Evolutionary conservation across 2,113 vertebrate genomes (phyloP).

Genomic region (Stigmatopora argus): DNA sequence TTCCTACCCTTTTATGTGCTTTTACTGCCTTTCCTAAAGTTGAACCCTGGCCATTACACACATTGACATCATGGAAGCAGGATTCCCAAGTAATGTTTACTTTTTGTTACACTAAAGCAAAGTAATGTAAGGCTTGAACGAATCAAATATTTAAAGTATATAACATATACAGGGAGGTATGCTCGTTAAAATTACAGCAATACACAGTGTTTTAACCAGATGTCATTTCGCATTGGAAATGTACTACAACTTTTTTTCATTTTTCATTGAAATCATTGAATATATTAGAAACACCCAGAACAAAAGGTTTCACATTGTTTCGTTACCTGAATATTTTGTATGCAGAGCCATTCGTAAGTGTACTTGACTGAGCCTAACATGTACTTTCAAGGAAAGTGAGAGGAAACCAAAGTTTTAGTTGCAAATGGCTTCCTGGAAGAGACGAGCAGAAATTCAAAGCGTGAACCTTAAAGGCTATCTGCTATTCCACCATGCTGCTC

Average conservation of each 20-base stretch:
- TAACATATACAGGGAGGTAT: not conserved
- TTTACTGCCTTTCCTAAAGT: conserved; percentile 17
- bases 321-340: too few species aligned
- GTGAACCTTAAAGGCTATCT: not conserved
- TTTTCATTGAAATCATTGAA: not conserved
- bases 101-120: conserved; percentile 2
- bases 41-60: conserved; percentile 20
- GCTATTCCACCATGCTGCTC: not conserved
- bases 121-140: not conserved
- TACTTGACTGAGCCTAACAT: not conserved
- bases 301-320: too few species aligned
- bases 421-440: not conserved
- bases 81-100: conserved; percentile 5
- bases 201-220: not conserved
- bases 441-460: not conserved
- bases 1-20: conserved; percentile 12
- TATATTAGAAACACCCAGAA: not conserved
- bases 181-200: not conserved
- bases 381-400: not conserved
- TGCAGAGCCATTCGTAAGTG: too few species aligned
- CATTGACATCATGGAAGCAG: conserved; percentile 11
- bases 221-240: not conserved
- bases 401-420: not conserved
- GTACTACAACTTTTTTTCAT: not conserved
- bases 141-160: not conserved